A percentile compares a stretch with the other conserved stretches of the same genome.
Evolutionary conservation across 2,888 invertebrate species (phyloP).

Genomic region (Lottia gigantea): DNA sequence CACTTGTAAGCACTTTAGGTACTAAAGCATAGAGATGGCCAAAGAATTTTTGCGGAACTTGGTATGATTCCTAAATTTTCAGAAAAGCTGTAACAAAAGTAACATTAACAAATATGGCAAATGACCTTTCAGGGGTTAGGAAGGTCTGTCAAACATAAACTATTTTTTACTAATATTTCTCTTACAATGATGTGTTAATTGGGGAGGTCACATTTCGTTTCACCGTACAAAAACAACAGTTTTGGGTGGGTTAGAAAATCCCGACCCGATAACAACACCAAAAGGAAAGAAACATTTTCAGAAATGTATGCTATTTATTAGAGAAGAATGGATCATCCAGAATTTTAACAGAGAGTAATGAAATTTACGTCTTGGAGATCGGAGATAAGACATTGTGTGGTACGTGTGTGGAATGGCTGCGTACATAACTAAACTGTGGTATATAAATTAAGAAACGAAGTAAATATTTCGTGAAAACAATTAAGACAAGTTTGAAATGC

Average conservation of each 20-base stretch:
- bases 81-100: no score
- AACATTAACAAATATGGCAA: no score
- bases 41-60: no score
- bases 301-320: neutral
- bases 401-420: neutral
- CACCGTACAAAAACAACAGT: neutral
- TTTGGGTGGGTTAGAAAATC: slow-evolving; percentile 2
- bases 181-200: neutral
- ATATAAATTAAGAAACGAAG: neutral
- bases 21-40: no score
- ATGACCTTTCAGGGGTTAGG: no score
- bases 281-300: neutral
- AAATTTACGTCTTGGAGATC: no score
- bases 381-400: neutral
- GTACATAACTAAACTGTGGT: neutral
- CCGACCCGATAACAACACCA: slow-evolving; percentile 2
- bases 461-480: slow-evolving; percentile 5
- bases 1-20: no score
- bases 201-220: neutral
- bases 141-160: neutral
- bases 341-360: no score
- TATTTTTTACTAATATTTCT: neutral
- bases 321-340: neutral
- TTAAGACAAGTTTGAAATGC: neutral
- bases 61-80: no score